A percentile compares a stretch with the other conserved stretches of the same genome.
Evolutionary conservation across 2,888 invertebrate species (phyloP).

Genomic region (Drosophila meridiana): DNA sequence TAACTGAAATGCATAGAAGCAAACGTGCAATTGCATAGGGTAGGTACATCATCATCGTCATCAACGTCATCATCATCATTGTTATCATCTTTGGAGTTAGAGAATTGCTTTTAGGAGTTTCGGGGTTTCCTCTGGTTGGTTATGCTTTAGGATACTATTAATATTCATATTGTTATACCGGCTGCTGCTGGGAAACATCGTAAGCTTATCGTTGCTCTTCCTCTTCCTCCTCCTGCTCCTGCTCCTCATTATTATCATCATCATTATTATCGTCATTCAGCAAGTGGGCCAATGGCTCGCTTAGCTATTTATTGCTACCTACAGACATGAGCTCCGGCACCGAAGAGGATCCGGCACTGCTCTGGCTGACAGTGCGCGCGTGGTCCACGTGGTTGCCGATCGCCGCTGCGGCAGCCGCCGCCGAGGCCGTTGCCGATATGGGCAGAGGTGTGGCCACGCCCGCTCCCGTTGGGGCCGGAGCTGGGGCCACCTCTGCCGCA

Average conservation of each 20-base stretch:
- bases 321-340: slow-evolving; percentile 79
- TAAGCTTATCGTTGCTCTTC: slow-evolving; percentile 40
- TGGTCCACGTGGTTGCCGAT: slow-evolving; percentile 86
- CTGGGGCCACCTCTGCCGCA: slow-evolving; percentile 42
- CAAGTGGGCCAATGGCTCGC: not conserved
- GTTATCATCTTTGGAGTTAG: slow-evolving; percentile 63
- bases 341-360: slow-evolving; percentile 83
- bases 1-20: slow-evolving; percentile 31
- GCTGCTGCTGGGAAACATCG: slow-evolving; percentile 5
- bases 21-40: slow-evolving; percentile 17
- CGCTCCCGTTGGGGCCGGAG: slow-evolving; percentile 85
- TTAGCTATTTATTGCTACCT: slow-evolving; percentile 69
- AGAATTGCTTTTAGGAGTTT: slow-evolving; percentile 47
- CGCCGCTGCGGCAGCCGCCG: slow-evolving; percentile 52
- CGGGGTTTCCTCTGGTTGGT: slow-evolving; percentile 16
- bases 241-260: not conserved
- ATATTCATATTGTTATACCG: not conserved
- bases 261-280: not conserved
- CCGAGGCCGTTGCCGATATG: slow-evolving; percentile 32
- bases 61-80: not conserved
- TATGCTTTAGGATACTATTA: slow-evolving; percentile 25
- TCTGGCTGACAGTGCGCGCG: slow-evolving; percentile 89
- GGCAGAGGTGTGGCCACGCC: slow-evolving; percentile 47
- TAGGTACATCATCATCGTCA: not conserved
- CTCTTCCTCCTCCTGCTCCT: too few species aligned